Evolutionary conservation across 2,113 vertebrate species (phyloP).

Genomic region (Ardeotis arabs): DNA sequence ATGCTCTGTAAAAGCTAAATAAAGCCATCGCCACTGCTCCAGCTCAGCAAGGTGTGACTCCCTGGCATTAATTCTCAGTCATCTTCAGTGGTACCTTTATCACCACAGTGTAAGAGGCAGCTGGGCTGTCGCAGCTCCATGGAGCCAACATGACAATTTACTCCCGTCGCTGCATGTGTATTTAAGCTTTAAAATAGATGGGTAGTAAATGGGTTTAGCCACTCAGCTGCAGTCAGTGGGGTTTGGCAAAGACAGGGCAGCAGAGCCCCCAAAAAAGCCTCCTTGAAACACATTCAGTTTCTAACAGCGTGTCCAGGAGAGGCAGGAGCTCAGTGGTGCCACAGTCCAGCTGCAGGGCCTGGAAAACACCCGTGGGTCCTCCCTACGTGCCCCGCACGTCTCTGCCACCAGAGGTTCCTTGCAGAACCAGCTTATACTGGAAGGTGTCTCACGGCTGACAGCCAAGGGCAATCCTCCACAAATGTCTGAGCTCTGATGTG

Average conservation of each 20-base stretch:
- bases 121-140: accelerated
- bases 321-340: background rate
- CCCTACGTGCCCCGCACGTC: accelerated
- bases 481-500: background rate
- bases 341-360: accelerated
- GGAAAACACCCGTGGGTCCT: background rate
- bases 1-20: background rate
- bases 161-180: background rate
- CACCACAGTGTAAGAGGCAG: background rate
- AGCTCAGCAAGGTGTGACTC: background rate
- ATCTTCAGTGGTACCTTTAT: background rate
- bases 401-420: background rate
- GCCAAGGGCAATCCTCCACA: accelerated
- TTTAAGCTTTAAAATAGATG: background rate
- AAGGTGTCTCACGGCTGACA: background rate
- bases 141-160: background rate
- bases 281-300: accelerated
- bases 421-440: background rate
- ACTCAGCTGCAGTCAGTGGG: accelerated
- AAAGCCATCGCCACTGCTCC: background rate
- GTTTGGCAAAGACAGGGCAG: background rate
- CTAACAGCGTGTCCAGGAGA: accelerated
- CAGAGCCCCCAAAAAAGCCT: background rate
- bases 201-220: background rate
- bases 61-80: background rate